Base-by-base conservation (phyloP, 2,113 vertebrate genomes). In the Typhlomys cinereus region DNA sequence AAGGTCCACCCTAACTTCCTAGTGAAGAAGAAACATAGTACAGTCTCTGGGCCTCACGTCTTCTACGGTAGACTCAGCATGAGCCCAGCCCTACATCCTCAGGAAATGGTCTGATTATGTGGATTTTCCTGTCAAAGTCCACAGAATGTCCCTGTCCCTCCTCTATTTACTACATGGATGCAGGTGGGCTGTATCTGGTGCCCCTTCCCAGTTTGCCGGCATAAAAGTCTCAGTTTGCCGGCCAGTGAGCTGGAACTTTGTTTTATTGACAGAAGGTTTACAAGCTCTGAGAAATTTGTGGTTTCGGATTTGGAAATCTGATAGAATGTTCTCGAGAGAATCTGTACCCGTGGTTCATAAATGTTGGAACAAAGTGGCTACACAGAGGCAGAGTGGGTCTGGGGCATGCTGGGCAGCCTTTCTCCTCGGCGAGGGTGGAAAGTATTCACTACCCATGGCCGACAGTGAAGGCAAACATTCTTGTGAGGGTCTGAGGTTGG, bases 381-480 rank as follows among this genome's bases (percentile, higher is more conserved):
- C 95, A 97, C 95, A 96, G 29, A 69, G 67, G 82, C 96, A 96
- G 97, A 34, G 98, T 97, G 98, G 79, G 93, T 97, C 98, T 5
- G 90, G 98, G 98, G 98, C 98, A 97, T 97, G 98, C 98, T 98
- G 97, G 70, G 92, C 98, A 97, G 97, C 95, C 96, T 98, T 97
- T 98, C 90, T 97, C 96, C 97, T 97, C 81, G 96, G 95, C 96
- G 97, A 98, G 95, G 96, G 91, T 92, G 96, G 97, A 98, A 98
- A 97, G 97, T 98, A 99, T 99, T 99, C 98, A 98, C 98, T 97
- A 64, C 98, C 97, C 97, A 98, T 98, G 97, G 98, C 98, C 98
- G 98, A 98, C 97, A 98, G 98, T 98, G 98, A 99, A 97, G 97
- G 98, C 98, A 98, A 99, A 99, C 99, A 99, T 99, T 99, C 98